A percentile compares a stretch with the other conserved stretches of the same genome.
These are phyloP conservation scores for Aspidoscelis tigris DNA, from an alignment of 2,113 vertebrate genomes.

Conservation along the genomic window DNA sequence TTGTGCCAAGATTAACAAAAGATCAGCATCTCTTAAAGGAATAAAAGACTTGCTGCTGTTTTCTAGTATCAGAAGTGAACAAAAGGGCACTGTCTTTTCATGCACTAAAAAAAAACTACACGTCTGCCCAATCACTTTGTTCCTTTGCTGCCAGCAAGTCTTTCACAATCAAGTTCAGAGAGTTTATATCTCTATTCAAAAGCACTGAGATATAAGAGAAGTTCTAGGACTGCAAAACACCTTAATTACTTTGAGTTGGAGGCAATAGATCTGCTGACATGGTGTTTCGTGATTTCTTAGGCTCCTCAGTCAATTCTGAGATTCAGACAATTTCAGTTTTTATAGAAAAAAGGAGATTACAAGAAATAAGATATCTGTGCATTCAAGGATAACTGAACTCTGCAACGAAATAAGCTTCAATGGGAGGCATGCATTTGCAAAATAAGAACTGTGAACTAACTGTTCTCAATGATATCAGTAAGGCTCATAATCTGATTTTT, in stretches of 20 bases:
- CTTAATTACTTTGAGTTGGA: slow-evolving; percentile 60
- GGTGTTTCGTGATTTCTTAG: slow-evolving; percentile 25
- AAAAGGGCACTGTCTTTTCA: slow-evolving; percentile 25
- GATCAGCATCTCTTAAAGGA: slow-evolving; percentile 31
- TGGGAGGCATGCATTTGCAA: slow-evolving; percentile 18
- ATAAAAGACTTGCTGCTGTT: slow-evolving; percentile 32
- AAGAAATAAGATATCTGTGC: slow-evolving; percentile 26
- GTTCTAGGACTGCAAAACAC: slow-evolving; percentile 48
- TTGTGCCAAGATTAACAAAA: slow-evolving; percentile 33
- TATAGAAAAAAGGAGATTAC: slow-evolving; percentile 21
- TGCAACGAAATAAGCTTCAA: not conserved
- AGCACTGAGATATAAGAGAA: slow-evolving; percentile 53
- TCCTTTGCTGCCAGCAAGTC: slow-evolving; percentile 48
- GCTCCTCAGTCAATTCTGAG: slow-evolving; percentile 38
- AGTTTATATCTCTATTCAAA: slow-evolving; percentile 40
- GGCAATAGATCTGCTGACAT: slow-evolving; percentile 44
- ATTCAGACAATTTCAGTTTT: slow-evolving; percentile 39
- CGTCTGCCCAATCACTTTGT: slow-evolving; percentile 53
- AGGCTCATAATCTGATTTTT: not conserved
- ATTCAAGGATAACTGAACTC: not conserved
- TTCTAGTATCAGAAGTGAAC: slow-evolving; percentile 49
- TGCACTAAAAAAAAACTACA: slow-evolving; percentile 42
- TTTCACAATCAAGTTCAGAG: slow-evolving; percentile 54
- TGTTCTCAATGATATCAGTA: not conserved
- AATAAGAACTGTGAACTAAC: not conserved